A percentile compares a stretch with the other conserved stretches of the same genome.
phyloP scores from a whole-genome alignment of 1,140 invertebrate genomes.

The Drosophila malerkotliana region DNA sequence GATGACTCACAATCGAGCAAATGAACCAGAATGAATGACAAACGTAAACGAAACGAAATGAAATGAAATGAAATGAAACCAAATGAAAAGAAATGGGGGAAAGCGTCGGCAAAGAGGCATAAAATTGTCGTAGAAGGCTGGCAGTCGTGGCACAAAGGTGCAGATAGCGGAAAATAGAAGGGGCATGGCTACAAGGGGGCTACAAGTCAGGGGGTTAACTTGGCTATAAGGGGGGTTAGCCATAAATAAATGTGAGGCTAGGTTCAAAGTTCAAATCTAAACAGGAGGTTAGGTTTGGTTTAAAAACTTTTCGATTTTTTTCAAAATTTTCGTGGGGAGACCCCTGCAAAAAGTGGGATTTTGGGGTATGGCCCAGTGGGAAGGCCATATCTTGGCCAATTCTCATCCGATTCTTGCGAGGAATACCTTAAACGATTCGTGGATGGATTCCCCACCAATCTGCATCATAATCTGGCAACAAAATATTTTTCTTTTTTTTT shows the following conservation, averaged over 20 bases:
- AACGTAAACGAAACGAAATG: slow-evolving; percentile 57
- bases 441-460: too few species aligned
- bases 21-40: slow-evolving; percentile 79
- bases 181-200: not conserved
- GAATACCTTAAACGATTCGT: too few species aligned
- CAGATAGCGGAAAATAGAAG: slow-evolving; percentile 4
- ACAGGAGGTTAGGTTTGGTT: too few species aligned
- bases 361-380: too few species aligned
- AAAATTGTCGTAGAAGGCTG: slow-evolving; percentile 37
- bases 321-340: too few species aligned
- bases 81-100: slow-evolving; percentile 36
- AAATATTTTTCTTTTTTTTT: too few species aligned
- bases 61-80: slow-evolving; percentile 42
- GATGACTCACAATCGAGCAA: slow-evolving; percentile 78
- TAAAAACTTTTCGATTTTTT: too few species aligned
- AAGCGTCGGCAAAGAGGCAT: slow-evolving; percentile 31
- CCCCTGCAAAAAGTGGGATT: too few species aligned
- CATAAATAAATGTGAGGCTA: not conserved
- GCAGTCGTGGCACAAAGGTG: slow-evolving; percentile 1
- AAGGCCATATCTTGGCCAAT: too few species aligned
- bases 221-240: not conserved
- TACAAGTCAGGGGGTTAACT: not conserved
- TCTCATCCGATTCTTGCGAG: too few species aligned
- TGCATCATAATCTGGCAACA: too few species aligned
- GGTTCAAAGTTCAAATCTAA: not conserved